Conservation (phyloP, 2,113 vertebrate species). For the Chlorodrepanis virens region DNA sequence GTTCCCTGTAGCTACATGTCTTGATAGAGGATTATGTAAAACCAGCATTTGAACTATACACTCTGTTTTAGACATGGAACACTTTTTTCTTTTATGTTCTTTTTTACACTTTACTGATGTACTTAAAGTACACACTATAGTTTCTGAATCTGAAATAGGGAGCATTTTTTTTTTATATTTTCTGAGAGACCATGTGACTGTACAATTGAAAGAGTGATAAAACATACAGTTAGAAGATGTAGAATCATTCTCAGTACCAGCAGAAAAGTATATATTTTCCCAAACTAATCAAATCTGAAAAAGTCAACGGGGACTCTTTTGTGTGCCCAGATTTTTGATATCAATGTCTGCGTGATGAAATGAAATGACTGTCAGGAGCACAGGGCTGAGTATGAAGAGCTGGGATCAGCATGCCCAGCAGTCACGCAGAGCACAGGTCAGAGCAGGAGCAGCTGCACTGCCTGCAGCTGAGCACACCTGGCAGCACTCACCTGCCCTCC, state of each 20-base stretch:
- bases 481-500: conserved; percentile 81
- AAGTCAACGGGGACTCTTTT: not conserved
- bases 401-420: accelerated
- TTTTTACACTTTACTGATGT: not conserved
- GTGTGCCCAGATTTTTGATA: not conserved
- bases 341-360: not conserved
- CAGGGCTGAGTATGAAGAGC: not conserved
- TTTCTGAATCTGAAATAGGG: not conserved
- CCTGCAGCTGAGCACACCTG: accelerated
- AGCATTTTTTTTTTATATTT: not conserved
- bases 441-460: not conserved
- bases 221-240: not conserved
- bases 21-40: not conserved
- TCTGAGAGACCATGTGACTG: not conserved
- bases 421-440: not conserved
- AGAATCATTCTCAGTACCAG: not conserved
- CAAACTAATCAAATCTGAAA: not conserved
- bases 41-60: not conserved
- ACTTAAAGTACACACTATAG: not conserved
- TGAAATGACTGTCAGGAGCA: not conserved
- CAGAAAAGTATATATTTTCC: not conserved
- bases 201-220: not conserved
- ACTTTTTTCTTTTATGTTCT: not conserved
- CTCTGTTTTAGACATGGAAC: not conserved
- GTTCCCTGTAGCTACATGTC: not conserved